Percentiles rank a stretch among this genome's conserved stretches.
Conservation (phyloP, 2,797 vertebrate genomes). For the Siniperca scherzeri region DNA sequence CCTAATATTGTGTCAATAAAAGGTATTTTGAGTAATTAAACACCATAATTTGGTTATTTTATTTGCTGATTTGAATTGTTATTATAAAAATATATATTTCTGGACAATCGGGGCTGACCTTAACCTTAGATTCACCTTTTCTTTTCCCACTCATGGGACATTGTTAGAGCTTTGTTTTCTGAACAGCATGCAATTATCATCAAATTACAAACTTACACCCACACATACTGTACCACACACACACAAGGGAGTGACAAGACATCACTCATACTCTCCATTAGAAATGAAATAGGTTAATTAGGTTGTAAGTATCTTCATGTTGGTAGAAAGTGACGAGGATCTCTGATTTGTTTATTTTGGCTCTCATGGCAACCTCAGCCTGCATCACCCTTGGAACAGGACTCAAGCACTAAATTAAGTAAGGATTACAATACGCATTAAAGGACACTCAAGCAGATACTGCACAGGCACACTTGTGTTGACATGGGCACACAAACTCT, state of each 20-base stretch:
- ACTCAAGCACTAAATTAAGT: conserved; percentile 31
- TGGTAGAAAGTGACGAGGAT: conserved; percentile 23
- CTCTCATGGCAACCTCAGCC: conserved; percentile 50
- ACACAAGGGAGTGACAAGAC: background rate
- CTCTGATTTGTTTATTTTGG: conserved; percentile 53
- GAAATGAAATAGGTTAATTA: conserved; percentile 5
- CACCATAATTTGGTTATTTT: background rate
- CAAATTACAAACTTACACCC: conserved; percentile 41
- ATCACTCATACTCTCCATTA: conserved; percentile 4
- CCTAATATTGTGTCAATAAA: background rate
- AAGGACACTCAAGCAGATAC: conserved; percentile 19
- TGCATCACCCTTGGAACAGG: conserved; percentile 25
- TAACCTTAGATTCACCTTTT: conserved; percentile 5
- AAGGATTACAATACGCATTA: conserved; percentile 34
- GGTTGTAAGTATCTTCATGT: conserved; percentile 8
- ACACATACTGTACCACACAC: background rate
- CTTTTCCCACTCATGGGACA: conserved; percentile 34
- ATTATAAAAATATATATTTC: background rate
- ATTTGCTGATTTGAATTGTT: background rate
- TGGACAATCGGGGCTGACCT: conserved; percentile 4
- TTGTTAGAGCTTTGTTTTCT: conserved; percentile 57
- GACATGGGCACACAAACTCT: conserved; percentile 20
- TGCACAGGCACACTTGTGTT: conserved; percentile 8
- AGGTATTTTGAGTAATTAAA: background rate
- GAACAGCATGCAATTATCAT: conserved; percentile 47